Percentiles rank a stretch among this genome's conserved stretches.
These are phyloP conservation scores for Pycnomerus fuliginosus DNA, from an alignment of 2,888 invertebrate species.

Conservation along the genomic window DNA sequence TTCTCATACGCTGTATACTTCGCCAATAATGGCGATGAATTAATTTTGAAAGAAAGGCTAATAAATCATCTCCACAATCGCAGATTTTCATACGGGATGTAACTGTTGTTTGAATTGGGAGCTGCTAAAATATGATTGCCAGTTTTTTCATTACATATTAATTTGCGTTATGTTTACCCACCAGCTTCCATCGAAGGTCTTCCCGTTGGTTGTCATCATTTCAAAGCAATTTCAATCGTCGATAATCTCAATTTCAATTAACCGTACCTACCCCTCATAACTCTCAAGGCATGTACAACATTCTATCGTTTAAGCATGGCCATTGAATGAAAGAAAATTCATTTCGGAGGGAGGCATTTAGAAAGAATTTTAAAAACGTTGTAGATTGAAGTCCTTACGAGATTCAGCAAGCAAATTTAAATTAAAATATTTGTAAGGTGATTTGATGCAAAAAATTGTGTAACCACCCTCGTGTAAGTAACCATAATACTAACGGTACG, in stretches of 20 bases:
- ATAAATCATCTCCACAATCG: slow-evolving; percentile 5
- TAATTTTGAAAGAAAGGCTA: slow-evolving; percentile 3
- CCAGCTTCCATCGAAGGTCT: slow-evolving; percentile 1
- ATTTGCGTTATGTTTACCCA: slow-evolving; percentile 6
- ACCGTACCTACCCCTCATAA: too few species aligned
- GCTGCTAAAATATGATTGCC: slow-evolving; percentile 12
- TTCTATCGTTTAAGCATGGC: too few species aligned
- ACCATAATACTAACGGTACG: too few species aligned
- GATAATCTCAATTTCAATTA: slow-evolving; percentile 4
- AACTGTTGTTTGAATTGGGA: slow-evolving; percentile 7
- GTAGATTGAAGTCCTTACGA: slow-evolving; percentile 1
- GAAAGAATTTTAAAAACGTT: neutral
- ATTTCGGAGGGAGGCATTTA: neutral
- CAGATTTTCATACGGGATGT: slow-evolving; percentile 1
- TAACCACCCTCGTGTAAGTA: too few species aligned
- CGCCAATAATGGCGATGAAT: too few species aligned
- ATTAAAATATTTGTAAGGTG: slow-evolving; percentile 1
- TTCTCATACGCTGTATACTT: too few species aligned
- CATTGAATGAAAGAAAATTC: too few species aligned
- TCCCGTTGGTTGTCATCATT: slow-evolving; percentile 3
- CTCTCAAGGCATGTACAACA: too few species aligned
- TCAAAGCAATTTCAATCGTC: neutral
- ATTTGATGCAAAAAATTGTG: slow-evolving; percentile 3
- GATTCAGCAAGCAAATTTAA: slow-evolving; percentile 5
- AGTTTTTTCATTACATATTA: slow-evolving; percentile 8